These are phyloP conservation scores for Synanthedon tipuliformis DNA, from an alignment of 2,888 invertebrate species.

Conservation along the genomic window DNA sequence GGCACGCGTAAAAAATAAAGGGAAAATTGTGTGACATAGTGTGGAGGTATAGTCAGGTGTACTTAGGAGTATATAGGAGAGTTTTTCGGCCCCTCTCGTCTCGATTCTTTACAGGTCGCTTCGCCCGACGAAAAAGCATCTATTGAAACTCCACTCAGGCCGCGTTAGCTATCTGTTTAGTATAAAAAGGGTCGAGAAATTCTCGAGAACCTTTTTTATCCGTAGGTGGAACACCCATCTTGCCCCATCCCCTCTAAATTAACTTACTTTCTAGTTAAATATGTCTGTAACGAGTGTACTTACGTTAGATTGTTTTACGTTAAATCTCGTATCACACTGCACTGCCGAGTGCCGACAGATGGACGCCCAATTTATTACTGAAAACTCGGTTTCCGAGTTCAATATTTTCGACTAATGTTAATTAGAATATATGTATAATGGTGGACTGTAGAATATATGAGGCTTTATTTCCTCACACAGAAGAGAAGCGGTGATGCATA, in stretches of 20 bases:
- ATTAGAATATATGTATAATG: too few species aligned
- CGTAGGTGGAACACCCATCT: conserved; percentile 38
- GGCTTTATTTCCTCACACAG: too few species aligned
- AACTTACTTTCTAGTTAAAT: not conserved
- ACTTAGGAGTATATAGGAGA: conserved; percentile 28
- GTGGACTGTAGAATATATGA: too few species aligned
- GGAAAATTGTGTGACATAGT: conserved; percentile 57
- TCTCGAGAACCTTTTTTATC: conserved; percentile 65
- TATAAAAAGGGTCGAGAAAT: conserved; percentile 69
- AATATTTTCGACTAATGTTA: too few species aligned
- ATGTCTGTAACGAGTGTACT: not conserved
- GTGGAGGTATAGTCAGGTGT: conserved; percentile 13
- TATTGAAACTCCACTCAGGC: conserved; percentile 70
- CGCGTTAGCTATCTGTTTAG: conserved; percentile 71
- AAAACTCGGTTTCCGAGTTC: too few species aligned
- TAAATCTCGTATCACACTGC: too few species aligned
- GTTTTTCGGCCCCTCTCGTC: conserved; percentile 44
- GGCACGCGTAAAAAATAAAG: conserved; percentile 68
- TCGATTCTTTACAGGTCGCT: conserved; percentile 68
- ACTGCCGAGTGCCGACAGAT: too few species aligned
- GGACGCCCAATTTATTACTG: too few species aligned
- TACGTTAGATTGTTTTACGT: too few species aligned
- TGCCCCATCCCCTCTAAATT: too few species aligned
- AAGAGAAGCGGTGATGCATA: too few species aligned
- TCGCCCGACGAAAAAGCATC: conserved; percentile 66